Conservation (phyloP, 2,888 invertebrate species). For the Pristionchus arcanus region DNA sequence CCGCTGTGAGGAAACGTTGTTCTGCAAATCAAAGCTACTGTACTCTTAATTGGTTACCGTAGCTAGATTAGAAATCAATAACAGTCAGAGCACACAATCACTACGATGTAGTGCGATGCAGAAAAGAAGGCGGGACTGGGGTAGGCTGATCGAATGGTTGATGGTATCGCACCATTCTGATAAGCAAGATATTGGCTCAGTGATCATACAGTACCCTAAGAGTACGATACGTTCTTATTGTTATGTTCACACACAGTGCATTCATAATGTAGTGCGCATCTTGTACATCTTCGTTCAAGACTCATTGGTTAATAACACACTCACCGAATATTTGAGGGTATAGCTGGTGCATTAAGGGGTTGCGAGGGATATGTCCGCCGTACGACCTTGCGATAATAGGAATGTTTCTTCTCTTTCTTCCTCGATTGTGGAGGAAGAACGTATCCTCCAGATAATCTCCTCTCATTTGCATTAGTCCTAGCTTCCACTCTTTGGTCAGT, state of each 20-base stretch:
- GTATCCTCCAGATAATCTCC: background rate
- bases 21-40: slow-evolving; percentile 3
- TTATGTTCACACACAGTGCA: background rate
- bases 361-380: background rate
- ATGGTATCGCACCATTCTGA: slow-evolving; percentile 18
- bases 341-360: background rate
- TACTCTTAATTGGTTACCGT: background rate
- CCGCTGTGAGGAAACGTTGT: background rate
- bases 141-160: background rate
- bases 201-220: background rate
- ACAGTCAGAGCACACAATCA: background rate
- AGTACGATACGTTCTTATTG: background rate
- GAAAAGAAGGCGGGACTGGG: background rate
- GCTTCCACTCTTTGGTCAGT: slow-evolving; percentile 23
- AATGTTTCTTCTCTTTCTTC: background rate
- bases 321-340: background rate
- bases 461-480: background rate
- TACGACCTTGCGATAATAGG: background rate
- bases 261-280: background rate
- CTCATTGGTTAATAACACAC: background rate
- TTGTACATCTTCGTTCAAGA: background rate
- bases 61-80: background rate
- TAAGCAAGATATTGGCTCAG: background rate
- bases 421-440: background rate
- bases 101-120: slow-evolving; percentile 12